These are phyloP conservation scores for Neomorphus geoffroyi DNA, from an alignment of 2,797 vertebrate genomes.

Conservation along the genomic window DNA sequence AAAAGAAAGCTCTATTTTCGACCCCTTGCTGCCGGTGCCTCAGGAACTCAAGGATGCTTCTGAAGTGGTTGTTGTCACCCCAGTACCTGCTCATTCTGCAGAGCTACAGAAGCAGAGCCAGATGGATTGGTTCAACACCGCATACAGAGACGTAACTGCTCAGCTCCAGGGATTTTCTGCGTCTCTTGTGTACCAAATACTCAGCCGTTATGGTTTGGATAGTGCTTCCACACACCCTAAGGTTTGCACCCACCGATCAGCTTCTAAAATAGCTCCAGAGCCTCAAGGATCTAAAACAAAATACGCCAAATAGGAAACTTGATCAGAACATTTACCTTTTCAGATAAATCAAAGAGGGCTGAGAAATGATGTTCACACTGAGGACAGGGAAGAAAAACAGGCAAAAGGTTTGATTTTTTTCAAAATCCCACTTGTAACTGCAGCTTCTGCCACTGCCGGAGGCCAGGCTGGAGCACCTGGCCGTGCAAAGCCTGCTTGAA, in stretches of 20 bases:
- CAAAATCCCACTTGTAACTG: background rate
- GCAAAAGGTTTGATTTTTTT: background rate
- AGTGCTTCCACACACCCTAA: background rate
- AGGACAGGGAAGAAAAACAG: background rate
- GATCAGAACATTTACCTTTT: background rate
- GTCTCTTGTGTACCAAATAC: background rate
- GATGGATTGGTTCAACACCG: fast-evolving
- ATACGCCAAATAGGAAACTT: background rate
- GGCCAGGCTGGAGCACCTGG: background rate
- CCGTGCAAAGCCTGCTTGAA: fast-evolving
- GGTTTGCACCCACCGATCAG: background rate
- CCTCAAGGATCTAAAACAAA: background rate
- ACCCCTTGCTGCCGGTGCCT: background rate
- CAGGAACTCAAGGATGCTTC: background rate
- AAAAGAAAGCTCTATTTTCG: background rate
- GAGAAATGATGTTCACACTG: background rate
- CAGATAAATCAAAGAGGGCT: background rate
- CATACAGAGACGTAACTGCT: background rate
- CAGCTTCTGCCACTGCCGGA: background rate
- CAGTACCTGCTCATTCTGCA: background rate
- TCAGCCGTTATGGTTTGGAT: background rate
- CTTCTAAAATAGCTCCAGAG: background rate
- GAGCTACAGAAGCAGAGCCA: background rate
- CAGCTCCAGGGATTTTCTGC: background rate
- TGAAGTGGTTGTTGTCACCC: background rate